Percentiles rank a stretch among this genome's conserved stretches.
These are phyloP conservation scores for Myripristis murdjan DNA, from an alignment of 2,797 vertebrate species.

Conservation along the genomic window DNA sequence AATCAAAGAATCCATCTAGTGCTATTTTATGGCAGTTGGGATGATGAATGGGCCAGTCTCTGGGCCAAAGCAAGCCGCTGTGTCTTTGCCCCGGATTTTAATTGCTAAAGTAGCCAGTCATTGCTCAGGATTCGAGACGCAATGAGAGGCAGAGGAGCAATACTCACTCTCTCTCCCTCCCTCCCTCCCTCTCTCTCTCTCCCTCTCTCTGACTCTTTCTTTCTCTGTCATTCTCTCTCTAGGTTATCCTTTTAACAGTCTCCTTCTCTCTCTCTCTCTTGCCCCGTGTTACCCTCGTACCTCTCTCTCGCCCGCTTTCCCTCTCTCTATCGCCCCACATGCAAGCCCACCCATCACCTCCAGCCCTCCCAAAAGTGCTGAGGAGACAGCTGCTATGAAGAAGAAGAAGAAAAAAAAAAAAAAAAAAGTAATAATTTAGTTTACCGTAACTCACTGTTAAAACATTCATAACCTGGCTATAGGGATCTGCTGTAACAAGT, in stretches of 20 bases:
- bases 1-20: slow-evolving; percentile 99
- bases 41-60: slow-evolving; percentile 99
- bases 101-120: slow-evolving; percentile 99
- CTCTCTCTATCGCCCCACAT: neutral
- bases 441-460: slow-evolving; percentile 94
- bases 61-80: slow-evolving; percentile 96
- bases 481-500: slow-evolving; percentile 91
- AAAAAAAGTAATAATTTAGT: slow-evolving; percentile 91
- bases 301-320: slow-evolving; percentile 1
- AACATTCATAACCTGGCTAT: slow-evolving; percentile 95
- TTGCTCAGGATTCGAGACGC: slow-evolving; percentile 97
- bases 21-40: slow-evolving; percentile 99
- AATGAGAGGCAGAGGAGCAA: slow-evolving; percentile 87
- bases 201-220: slow-evolving; percentile 53
- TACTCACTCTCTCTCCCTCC: slow-evolving; percentile 33
- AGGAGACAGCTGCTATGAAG: slow-evolving; percentile 90
- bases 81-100: slow-evolving; percentile 99
- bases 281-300: slow-evolving; percentile 2
- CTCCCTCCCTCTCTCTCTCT: slow-evolving; percentile 53
- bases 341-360: too few species aligned
- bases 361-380: slow-evolving; percentile 84
- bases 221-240: slow-evolving; percentile 58
- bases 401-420: too few species aligned
- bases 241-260: slow-evolving; percentile 55
- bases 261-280: slow-evolving; percentile 48